These are phyloP conservation scores for Barypeithes pellucidus DNA, from an alignment of 2,888 invertebrate genomes.

Conservation along the genomic window DNA sequence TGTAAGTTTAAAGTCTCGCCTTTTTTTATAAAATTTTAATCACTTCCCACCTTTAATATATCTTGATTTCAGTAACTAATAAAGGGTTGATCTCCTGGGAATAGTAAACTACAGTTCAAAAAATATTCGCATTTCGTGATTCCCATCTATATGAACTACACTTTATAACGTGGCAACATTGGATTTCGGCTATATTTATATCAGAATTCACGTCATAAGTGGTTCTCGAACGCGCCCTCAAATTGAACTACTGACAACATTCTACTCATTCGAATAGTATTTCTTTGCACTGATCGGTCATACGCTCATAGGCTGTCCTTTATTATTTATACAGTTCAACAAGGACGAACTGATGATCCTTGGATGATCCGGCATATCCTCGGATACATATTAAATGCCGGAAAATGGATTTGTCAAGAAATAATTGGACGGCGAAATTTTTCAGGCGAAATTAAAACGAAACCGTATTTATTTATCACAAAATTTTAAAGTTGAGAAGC, in stretches of 20 bases:
- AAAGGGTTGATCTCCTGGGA: no score
- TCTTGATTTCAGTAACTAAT: no score
- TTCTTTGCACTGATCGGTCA: neutral
- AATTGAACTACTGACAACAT: neutral
- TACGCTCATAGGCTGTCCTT: neutral
- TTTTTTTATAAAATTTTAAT: conserved; percentile 4
- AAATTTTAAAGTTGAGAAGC: neutral
- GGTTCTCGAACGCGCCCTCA: conserved; percentile 18
- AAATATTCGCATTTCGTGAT: no score
- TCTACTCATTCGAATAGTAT: no score
- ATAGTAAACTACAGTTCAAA: no score
- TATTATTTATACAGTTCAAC: neutral
- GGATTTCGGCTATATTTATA: neutral
- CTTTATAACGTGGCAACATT: conserved; percentile 1
- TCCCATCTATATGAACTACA: no score
- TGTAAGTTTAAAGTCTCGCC: conserved; percentile 13
- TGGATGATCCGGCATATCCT: neutral
- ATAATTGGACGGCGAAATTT: neutral
- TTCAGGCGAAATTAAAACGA: neutral
- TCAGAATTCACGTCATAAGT: neutral
- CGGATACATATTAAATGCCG: neutral
- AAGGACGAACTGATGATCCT: neutral
- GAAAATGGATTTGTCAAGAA: neutral
- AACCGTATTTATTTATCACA: conserved; percentile 6
- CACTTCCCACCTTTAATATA: no score